Evolutionary conservation across 2,888 invertebrate genomes (phyloP).

Genomic region (Ceramica pisi): DNA sequence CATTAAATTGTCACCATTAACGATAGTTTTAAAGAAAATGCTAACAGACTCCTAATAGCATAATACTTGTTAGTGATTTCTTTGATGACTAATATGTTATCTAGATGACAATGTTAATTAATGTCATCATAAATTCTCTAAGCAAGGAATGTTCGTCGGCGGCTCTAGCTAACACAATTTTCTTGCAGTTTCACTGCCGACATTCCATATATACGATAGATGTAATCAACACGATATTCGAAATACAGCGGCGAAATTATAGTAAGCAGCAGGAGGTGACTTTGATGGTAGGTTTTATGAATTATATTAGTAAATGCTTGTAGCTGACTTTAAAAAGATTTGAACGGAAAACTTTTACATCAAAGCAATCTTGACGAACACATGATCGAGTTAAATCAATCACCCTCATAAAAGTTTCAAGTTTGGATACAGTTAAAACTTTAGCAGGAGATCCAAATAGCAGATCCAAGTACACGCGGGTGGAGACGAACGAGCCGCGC

Average conservation of each 20-base stretch:
- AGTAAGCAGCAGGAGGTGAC: background rate
- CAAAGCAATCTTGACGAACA: slow-evolving; percentile 22
- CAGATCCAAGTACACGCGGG: slow-evolving; percentile 71
- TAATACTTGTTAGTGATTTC: slow-evolving; percentile 15
- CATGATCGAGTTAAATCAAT: slow-evolving; percentile 69
- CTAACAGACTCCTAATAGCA: background rate
- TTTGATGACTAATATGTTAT: slow-evolving; percentile 29
- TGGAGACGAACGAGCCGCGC: slow-evolving; percentile 56
- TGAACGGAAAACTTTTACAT: slow-evolving; percentile 12
- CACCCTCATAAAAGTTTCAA: slow-evolving; percentile 71
- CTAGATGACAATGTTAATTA: slow-evolving; percentile 45
- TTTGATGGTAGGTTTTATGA: background rate
- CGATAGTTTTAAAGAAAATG: background rate
- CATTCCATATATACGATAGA: slow-evolving; percentile 32
- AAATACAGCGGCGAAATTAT: slow-evolving; percentile 24
- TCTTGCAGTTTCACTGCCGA: slow-evolving; percentile 49
- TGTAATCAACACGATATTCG: slow-evolving; percentile 20
- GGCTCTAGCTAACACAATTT: slow-evolving; percentile 34
- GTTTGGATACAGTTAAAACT: slow-evolving; percentile 76
- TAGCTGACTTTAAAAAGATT: background rate
- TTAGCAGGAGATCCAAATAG: slow-evolving; percentile 71
- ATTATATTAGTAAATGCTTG: background rate
- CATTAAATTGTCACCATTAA: background rate
- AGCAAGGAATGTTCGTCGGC: slow-evolving; percentile 40
- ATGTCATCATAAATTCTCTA: slow-evolving; percentile 53